Base-by-base conservation (phyloP, 2,797 vertebrate genomes). In the Xenopus petersii region DNA sequence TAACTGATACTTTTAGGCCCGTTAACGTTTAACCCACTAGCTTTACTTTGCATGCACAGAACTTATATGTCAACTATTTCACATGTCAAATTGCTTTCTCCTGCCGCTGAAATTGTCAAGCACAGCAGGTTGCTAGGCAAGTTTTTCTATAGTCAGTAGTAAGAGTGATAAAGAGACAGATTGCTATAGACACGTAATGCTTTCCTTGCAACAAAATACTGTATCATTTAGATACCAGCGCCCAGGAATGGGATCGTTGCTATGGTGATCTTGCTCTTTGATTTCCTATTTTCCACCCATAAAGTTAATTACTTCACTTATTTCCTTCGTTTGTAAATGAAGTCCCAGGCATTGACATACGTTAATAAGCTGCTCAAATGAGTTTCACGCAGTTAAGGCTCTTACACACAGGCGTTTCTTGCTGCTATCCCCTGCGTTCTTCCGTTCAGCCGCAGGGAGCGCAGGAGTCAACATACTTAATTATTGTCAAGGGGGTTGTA, bases 251-350 rank as follows among this genome's bases (percentile, higher is more conserved):
- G 58, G n/a, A 78, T 47, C 49, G 76, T 78, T 78, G 71, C 76
- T 67, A 78, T 78, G 76, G 71, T 58, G 56, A 78, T 73, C 9
- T 17, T 30, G 26, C 26, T 42, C 75, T 78, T 77, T 73, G 51
- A 69, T 64, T 78, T 78, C 71, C 60, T 69, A 65, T 59, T 78
- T 73, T 64, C 71, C 36, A 64, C 49, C 59, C 33, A 69, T 70
- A 78, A 78, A 73, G 65, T 69, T 78, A 78, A 78, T 78, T 69
- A 65, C 60, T 78, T 59, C 51, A 78, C 66, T 78, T 69, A 62
- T 78, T 78, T 70, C 51, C 49, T 59, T 46, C 66, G 73, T 78
- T 73, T 78, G 33, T 73, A 63, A 69, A 73, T 69, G 68, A 73
- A 69, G 65, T 78, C 49, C 54, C 48, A 69, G 46, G 51, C 64